A percentile compares a stretch with the other conserved stretches of the same genome.
Conservation (phyloP, 2,888 invertebrate genomes). For the Eilema sororculum region DNA sequence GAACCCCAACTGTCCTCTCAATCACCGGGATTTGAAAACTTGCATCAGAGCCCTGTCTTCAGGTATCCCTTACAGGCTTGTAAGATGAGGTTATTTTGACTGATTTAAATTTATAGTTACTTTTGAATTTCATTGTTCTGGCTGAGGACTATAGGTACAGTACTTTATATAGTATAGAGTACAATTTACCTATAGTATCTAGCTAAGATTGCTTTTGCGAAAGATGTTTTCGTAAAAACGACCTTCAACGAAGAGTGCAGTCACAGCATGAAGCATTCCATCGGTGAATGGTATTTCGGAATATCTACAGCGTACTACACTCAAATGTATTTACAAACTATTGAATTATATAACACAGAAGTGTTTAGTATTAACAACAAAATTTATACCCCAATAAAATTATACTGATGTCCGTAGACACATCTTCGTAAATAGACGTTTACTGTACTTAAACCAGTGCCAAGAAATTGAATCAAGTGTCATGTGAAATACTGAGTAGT, state of each 20-base stretch:
- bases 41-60: too few species aligned
- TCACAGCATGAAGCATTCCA: not conserved
- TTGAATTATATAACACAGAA: not conserved
- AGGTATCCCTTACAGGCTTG: too few species aligned
- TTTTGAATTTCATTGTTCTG: not conserved
- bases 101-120: too few species aligned
- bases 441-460: not conserved
- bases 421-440: not conserved
- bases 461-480: constrained; percentile 5
- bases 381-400: not conserved
- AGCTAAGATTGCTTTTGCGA: not conserved
- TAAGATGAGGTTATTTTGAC: too few species aligned
- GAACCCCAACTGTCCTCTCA: too few species aligned
- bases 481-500: not conserved
- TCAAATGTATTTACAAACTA: not conserved
- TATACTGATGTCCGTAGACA: not conserved
- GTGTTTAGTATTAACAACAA: not conserved
- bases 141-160: not conserved
- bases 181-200: not conserved
- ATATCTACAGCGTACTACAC: not conserved
- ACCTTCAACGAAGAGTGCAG: constrained; percentile 1
- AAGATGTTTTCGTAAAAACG: not conserved
- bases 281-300: not conserved
- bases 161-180: too few species aligned
- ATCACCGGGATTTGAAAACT: too few species aligned